phyloP scores from a whole-genome alignment of 2,888 invertebrate genomes.

The Oscheius sp. region DNA sequence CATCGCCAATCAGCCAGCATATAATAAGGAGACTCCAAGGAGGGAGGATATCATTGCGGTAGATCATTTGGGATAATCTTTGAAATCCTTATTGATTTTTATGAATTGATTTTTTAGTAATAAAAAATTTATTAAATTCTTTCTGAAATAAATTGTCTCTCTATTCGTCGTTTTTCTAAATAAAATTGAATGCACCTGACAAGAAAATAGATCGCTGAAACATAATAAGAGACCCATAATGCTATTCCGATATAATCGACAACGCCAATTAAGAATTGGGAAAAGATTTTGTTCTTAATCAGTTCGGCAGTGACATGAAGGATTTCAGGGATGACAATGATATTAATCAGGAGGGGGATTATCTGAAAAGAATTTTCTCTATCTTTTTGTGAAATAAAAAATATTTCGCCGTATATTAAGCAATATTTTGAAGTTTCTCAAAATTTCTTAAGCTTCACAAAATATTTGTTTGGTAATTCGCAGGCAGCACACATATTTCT shows the following conservation, averaged over 20 bases:
- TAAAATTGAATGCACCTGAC: conserved; percentile 5
- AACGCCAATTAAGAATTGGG: neutral
- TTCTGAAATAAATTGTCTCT: neutral
- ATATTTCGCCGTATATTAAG: too few relatives aligned
- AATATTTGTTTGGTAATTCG: too few relatives aligned
- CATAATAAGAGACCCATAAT: conserved; percentile 8
- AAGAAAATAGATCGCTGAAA: neutral
- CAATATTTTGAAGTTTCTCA: too few relatives aligned
- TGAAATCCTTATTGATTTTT: too few relatives aligned
- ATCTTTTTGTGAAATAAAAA: neutral
- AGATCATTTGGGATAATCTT: too few relatives aligned
- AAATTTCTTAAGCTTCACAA: too few relatives aligned
- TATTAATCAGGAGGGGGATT: neutral
- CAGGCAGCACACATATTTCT: too few relatives aligned
- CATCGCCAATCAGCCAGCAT: too few relatives aligned
- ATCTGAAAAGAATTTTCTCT: neutral
- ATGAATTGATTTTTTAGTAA: too few relatives aligned
- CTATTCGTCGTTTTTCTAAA: neutral
- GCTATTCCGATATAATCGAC: neutral
- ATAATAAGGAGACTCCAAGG: too few relatives aligned
- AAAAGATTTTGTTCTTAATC: neutral
- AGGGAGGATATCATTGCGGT: too few relatives aligned
- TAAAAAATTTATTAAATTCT: too few relatives aligned
- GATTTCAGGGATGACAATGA: neutral
- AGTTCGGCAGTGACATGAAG: neutral